Conservation (phyloP, 2,113 vertebrate species). For the Malurus cyaneus region DNA sequence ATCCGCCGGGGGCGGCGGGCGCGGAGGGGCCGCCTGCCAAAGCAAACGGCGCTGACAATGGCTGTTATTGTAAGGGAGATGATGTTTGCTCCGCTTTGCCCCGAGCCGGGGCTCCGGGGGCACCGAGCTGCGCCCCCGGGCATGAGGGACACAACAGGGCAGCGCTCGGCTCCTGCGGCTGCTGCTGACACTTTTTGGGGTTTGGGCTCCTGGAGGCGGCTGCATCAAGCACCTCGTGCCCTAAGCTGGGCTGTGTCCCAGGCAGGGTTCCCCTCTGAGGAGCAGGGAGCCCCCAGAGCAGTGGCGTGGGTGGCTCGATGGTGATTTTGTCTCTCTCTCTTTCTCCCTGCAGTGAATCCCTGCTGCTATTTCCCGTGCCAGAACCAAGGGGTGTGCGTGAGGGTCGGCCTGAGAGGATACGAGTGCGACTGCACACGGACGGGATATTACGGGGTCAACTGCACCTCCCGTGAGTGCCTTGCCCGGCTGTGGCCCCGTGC, state of each 20-base stretch:
- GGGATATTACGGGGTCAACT: slow-evolving; percentile 87
- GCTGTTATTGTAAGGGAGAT: fast-evolving
- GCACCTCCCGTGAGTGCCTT: slow-evolving; percentile 85
- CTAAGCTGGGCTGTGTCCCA: fast-evolving
- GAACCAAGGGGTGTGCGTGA: slow-evolving; percentile 86
- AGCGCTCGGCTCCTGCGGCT: neutral
- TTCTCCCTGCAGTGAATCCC: slow-evolving; percentile 81
- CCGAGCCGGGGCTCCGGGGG: neutral
- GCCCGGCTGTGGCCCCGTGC: fast-evolving
- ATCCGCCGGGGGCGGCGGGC: neutral
- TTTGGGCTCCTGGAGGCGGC: neutral
- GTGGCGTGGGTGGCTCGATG: neutral
- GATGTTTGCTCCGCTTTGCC: neutral
- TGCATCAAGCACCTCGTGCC: neutral
- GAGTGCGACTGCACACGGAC: slow-evolving; percentile 92
- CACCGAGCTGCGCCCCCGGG: fast-evolving
- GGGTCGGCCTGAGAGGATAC: slow-evolving; percentile 75
- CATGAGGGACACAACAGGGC: neutral
- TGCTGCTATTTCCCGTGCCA: slow-evolving; percentile 95
- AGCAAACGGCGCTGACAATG: slow-evolving; percentile 36
- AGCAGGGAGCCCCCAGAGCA: neutral
- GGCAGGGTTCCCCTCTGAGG: fast-evolving
- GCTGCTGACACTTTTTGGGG: fast-evolving
- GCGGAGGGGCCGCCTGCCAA: neutral
- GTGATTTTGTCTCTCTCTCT: neutral